Percentiles rank a stretch among this genome's conserved stretches.
These are phyloP conservation scores for Dreissena polymorpha DNA, from an alignment of 1,140 invertebrate species.

Conservation along the genomic window DNA sequence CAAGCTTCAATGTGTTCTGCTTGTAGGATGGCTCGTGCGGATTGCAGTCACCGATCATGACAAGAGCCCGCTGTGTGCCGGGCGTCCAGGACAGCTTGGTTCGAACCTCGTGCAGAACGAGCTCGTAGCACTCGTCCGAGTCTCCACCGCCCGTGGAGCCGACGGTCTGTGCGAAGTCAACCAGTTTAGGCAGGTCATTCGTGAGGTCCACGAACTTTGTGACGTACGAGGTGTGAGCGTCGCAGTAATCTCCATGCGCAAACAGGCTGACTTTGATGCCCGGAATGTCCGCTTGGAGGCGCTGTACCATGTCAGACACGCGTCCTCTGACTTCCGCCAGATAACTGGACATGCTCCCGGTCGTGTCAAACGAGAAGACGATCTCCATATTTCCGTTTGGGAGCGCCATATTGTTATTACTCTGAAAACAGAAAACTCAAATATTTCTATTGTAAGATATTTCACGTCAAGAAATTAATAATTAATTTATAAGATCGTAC, in stretches of 20 bases:
- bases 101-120: slow-evolving; percentile 68
- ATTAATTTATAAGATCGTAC: no score
- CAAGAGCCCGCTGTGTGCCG: slow-evolving; percentile 66
- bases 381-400: slow-evolving; percentile 73
- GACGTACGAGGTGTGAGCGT: slow-evolving; percentile 60
- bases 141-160: slow-evolving; percentile 60
- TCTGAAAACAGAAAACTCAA: no score
- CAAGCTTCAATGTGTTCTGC: slow-evolving; percentile 62
- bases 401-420: slow-evolving; percentile 49
- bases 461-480: no score
- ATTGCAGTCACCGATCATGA: slow-evolving; percentile 70
- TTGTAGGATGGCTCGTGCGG: slow-evolving; percentile 65
- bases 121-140: slow-evolving; percentile 70
- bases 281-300: slow-evolving; percentile 62
- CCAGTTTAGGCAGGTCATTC: slow-evolving; percentile 56
- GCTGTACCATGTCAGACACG: slow-evolving; percentile 70
- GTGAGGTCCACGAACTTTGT: slow-evolving; percentile 69
- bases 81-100: slow-evolving; percentile 66
- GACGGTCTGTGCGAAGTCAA: slow-evolving; percentile 64
- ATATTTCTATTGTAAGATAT: no score
- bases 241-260: slow-evolving; percentile 72
- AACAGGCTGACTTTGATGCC: slow-evolving; percentile 62
- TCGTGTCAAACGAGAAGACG: slow-evolving; percentile 78
- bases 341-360: slow-evolving; percentile 73
- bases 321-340: slow-evolving; percentile 68